Evolutionary conservation across 2,113 vertebrate species (phyloP), one percentile per base, ranked within the genome.

Genomic region (Elachura formosa): DNA sequence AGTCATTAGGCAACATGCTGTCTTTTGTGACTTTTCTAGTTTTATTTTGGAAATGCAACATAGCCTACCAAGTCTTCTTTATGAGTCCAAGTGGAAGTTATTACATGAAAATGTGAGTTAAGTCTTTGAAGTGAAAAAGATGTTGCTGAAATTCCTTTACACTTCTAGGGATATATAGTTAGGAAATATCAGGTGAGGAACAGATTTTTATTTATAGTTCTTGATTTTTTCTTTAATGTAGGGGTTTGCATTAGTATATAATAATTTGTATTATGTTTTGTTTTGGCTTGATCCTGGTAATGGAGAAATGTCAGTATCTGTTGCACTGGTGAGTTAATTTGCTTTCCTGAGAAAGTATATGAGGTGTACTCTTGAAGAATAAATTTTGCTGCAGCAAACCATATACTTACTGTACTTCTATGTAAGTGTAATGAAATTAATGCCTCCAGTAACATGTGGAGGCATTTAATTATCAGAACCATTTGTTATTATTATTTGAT

Each of bases 401-500:
- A 20, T 88, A 10, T 25, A 51, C 36, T 83, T 79, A 61, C 66
- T 84, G 66, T 78, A 64, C 54, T 77, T 83, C 25, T 80, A 8
- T 68, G 31, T 76, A 90, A 86, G 55, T 87, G 58, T 61, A 67
- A 18, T 78, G 59, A 91, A 87, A 64, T 6, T 4, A 75, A 90
- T 3, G 43, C 73, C 61, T 86, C 45, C 88, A 82, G 87, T 77
- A 94, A 78, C 48, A 59, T 68, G 73, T 91, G 75, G 77, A 93
- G 54, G 40, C 78, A 85, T 95, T 96, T 91, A 89, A 96, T 95
- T 93, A 91, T 93, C 78, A 85, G 84, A 87, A 87, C 45, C 59
- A 69, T 92, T 94, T 94, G 75, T 81, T 93, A 18, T 72, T 80
- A 33, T 88, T 94, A 94, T 93, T 96, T 93, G 51, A 89, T 94